Conservation (phyloP, 2,113 vertebrate species). For the Channa maculata region DNA sequence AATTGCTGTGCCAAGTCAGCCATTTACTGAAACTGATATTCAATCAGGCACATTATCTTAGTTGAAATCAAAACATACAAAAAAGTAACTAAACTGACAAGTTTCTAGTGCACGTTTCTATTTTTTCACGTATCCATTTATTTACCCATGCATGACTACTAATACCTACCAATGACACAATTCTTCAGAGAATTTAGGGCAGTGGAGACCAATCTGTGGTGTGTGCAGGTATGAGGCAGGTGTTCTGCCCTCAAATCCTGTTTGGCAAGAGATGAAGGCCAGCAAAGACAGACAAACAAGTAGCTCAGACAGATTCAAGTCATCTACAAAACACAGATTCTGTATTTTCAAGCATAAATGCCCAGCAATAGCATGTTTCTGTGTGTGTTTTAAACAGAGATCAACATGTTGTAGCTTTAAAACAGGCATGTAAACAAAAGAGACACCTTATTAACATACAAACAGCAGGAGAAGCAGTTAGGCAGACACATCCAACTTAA, state of each 20-base stretch:
- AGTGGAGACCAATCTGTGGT: conserved; percentile 40
- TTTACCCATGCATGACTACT: conserved; percentile 48
- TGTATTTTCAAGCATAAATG: conserved; percentile 18
- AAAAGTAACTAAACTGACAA: conserved; percentile 13
- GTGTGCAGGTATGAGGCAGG: conserved; percentile 56
- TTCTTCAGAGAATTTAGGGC: conserved; percentile 52
- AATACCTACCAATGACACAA: conserved; percentile 67
- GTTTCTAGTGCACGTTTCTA: conserved; percentile 15
- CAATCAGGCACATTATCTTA: conserved; percentile 1
- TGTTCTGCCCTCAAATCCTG: conserved; percentile 57
- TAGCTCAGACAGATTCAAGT: conserved; percentile 50
- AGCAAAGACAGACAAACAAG: conserved; percentile 52
- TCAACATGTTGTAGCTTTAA: not conserved
- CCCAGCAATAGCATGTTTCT: conserved; percentile 8
- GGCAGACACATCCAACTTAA: not conserved
- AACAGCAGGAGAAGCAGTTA: not conserved
- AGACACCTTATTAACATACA: not conserved
- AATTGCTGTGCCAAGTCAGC: conserved; percentile 35
- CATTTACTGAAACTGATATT: conserved; percentile 52
- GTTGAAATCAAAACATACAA: conserved; percentile 21
- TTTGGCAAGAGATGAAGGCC: conserved; percentile 54
- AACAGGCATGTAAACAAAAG: too few species aligned
- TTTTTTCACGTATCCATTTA: not conserved
- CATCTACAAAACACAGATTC: conserved; percentile 5
- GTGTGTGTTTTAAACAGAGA: not conserved